Base-by-base conservation (phyloP, 2,888 invertebrate species). In the Allophyes oxyacanthae region DNA sequence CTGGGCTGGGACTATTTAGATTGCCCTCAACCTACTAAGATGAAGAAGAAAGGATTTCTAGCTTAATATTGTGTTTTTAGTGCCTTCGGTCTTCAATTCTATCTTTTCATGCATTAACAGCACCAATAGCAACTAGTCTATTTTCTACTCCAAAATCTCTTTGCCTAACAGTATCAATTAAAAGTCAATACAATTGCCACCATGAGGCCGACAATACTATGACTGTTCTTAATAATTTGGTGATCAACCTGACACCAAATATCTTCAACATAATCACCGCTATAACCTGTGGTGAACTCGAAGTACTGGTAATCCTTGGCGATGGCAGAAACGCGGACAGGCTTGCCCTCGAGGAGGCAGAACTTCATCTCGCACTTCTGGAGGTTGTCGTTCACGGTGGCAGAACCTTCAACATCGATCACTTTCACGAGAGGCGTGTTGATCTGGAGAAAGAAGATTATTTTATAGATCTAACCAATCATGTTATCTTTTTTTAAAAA, bases 221-320 rank as follows among this genome's bases (percentile, higher is more conserved):
- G 46, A 62, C 46, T 52, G 28, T 10, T n/a, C n/a, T 10, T 41
- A 32, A 52, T 49, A 58, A 58, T 63, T 65, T 64, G 73, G 62
- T 73, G 61, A 67, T 49, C 41, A 32, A 33, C 33, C 60, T 48
- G 43, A 64, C 53, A 68, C 69, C 71, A 75, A 83, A 79, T 49
- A 77, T 42, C 64, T 67, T 60, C 33, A 77, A 71, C 70, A 65
- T 75, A 85, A 90, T 89, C 84, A 95, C 95, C 94, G 79, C 94
- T 95, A 66, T 88, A 89, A 72, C 94, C 91, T 70, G 94, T 85
- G 30, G 89, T 87, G 78, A 94, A 94, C 65, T 95, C 95, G 82
- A 95, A 91, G 63, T 94, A 95, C 65, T 95, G 95, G 81, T 87
- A 94, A 77, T 95, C 95, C 75, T 95, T 95, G 10, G 94, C 79